phyloP scores from a whole-genome alignment of 2,888 invertebrate genomes.

The Drosophila acutilabella region DNA sequence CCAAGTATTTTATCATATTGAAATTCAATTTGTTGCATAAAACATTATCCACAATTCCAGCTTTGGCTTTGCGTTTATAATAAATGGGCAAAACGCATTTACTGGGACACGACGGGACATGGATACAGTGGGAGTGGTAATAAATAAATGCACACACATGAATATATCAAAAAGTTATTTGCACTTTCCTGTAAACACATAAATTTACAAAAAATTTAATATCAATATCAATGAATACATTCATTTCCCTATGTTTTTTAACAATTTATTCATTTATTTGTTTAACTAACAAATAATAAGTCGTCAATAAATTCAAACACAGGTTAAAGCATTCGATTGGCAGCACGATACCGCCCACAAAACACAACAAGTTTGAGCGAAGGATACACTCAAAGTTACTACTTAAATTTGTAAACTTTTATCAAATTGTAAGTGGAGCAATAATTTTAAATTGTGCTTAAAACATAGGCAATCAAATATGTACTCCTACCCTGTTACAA shows the following conservation, averaged over 20 bases:
- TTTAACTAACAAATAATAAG: constrained; percentile 41
- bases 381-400: neutral
- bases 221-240: constrained; percentile 46
- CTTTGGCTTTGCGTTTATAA: constrained; percentile 19
- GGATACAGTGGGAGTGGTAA: constrained; percentile 30
- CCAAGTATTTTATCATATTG: constrained; percentile 42
- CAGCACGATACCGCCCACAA: neutral
- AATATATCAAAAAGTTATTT: constrained; percentile 50
- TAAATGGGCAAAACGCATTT: constrained; percentile 27
- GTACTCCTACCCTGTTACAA: no score
- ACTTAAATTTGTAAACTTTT: neutral
- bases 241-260: constrained; percentile 25
- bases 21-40: constrained; percentile 72
- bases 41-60: constrained; percentile 38
- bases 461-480: no score
- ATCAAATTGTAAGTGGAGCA: no score
- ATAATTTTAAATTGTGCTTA: no score
- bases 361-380: neutral
- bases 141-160: constrained; percentile 60
- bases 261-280: constrained; percentile 33
- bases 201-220: constrained; percentile 21
- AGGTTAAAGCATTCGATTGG: constrained; percentile 25
- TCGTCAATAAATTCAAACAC: constrained; percentile 22
- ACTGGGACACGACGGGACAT: constrained; percentile 15
- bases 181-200: constrained; percentile 25